Conservation (phyloP, 2,888 invertebrate species). For the Balanococcus diminutus region DNA sequence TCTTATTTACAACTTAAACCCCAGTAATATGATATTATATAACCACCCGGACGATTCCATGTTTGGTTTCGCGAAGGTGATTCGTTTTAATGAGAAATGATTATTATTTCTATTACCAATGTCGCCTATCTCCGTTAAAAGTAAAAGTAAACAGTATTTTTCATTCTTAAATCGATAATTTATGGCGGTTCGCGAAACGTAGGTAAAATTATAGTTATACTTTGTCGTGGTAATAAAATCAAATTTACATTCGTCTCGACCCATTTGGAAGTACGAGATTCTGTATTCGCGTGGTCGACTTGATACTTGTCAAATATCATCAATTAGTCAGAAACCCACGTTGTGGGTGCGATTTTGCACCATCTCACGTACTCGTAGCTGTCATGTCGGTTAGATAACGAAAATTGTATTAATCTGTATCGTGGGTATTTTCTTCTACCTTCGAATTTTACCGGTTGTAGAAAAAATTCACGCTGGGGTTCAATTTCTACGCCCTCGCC, state of each 20-base stretch:
- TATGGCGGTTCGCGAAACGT: neutral
- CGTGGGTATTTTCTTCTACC: neutral
- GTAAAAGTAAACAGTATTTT: constrained; percentile 35
- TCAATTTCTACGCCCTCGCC: neutral
- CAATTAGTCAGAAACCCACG: neutral
- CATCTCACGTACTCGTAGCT: too few relatives aligned
- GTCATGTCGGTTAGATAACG: neutral
- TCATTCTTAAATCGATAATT: neutral
- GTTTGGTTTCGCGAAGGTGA: constrained; percentile 32
- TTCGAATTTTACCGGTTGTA: neutral
- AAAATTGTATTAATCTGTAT: neutral
- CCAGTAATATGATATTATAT: neutral
- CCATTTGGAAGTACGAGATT: too few relatives aligned
- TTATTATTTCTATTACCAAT: constrained; percentile 2
- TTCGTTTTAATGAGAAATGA: constrained; percentile 22
- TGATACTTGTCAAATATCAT: neutral
- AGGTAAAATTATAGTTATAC: neutral
- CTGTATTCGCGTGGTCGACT: neutral
- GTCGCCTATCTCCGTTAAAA: neutral
- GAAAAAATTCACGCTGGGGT: neutral
- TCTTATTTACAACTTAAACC: neutral
- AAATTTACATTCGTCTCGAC: too few relatives aligned
- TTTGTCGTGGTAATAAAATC: too few relatives aligned
- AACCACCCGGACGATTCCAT: constrained; percentile 14
- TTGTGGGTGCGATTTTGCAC: neutral